phyloP scores from a whole-genome alignment of 2,113 vertebrate genomes.

The Dascyllus trimaculatus region DNA sequence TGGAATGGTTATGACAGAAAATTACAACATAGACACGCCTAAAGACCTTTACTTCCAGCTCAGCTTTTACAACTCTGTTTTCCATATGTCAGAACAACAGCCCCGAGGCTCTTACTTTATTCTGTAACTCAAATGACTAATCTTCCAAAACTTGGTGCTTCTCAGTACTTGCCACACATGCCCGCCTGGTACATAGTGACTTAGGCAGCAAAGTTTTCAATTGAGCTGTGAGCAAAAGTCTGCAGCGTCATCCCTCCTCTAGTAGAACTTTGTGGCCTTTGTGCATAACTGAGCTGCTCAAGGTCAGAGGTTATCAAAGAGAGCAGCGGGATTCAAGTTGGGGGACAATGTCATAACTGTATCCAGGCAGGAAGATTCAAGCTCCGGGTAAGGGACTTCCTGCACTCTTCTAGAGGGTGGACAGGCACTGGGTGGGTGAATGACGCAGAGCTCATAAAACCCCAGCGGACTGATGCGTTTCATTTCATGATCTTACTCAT shows the following conservation, averaged over 20 bases:
- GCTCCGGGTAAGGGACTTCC: conserved; percentile 50
- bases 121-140: conserved; percentile 55
- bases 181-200: conserved; percentile 35
- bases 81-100: conserved; percentile 27
- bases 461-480: conserved; percentile 42
- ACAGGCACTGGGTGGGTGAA: conserved; percentile 46
- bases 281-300: conserved; percentile 44
- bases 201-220: conserved; percentile 52
- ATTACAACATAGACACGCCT: not conserved
- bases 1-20: not conserved
- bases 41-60: conserved; percentile 13
- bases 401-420: conserved; percentile 18
- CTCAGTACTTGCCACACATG: conserved; percentile 41
- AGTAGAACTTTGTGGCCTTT: conserved; percentile 48
- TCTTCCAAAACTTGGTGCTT: conserved; percentile 19
- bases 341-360: conserved; percentile 42
- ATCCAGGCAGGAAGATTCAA: conserved; percentile 53
- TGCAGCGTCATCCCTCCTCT: conserved; percentile 52
- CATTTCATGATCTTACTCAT: conserved; percentile 72
- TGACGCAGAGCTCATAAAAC: conserved; percentile 65
- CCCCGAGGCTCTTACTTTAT: conserved; percentile 37
- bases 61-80: conserved; percentile 23
- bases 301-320: conserved; percentile 52
- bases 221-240: conserved; percentile 60
- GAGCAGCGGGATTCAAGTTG: conserved; percentile 38